Conservation (phyloP, 2,888 invertebrate species). For the Agrotis segetum region DNA sequence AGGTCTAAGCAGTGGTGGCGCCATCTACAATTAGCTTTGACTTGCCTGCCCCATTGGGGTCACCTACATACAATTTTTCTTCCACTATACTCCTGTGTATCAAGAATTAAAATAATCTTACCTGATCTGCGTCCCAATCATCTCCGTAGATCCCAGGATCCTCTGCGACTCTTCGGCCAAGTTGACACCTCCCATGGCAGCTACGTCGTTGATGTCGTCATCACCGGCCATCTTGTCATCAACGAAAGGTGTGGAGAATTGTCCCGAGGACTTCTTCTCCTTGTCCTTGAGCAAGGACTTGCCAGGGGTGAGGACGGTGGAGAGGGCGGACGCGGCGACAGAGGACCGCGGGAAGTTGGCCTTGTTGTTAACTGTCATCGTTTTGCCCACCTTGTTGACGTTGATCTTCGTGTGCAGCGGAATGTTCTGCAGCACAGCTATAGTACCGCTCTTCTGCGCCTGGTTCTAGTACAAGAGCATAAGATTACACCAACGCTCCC, state of each 20-base stretch:
- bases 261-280: constrained; percentile 92
- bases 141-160: constrained; percentile 97
- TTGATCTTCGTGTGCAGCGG: constrained; percentile 85
- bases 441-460: constrained; percentile 75
- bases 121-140: constrained; percentile 96
- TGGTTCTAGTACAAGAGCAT: constrained; percentile 72
- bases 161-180: constrained; percentile 98
- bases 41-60: too few species aligned
- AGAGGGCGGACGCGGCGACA: constrained; percentile 76
- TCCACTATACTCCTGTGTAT: neutral
- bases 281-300: constrained; percentile 94
- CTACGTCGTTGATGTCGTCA: constrained; percentile 99
- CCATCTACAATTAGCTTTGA: too few species aligned
- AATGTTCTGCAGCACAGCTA: constrained; percentile 86
- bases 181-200: constrained; percentile 99
- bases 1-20: too few species aligned
- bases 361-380: constrained; percentile 88
- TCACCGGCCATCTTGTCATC: constrained; percentile 94
- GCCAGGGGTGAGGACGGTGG: constrained; percentile 85
- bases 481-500: constrained; percentile 19
- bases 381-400: constrained; percentile 82
- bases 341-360: constrained; percentile 78
- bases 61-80: neutral
- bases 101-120: constrained; percentile 49
- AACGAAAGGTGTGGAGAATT: constrained; percentile 78